Percentiles rank a stretch among this genome's conserved stretches.
Evolutionary conservation across 2,113 vertebrate species (phyloP).

Genomic region (Alosa alosa): DNA sequence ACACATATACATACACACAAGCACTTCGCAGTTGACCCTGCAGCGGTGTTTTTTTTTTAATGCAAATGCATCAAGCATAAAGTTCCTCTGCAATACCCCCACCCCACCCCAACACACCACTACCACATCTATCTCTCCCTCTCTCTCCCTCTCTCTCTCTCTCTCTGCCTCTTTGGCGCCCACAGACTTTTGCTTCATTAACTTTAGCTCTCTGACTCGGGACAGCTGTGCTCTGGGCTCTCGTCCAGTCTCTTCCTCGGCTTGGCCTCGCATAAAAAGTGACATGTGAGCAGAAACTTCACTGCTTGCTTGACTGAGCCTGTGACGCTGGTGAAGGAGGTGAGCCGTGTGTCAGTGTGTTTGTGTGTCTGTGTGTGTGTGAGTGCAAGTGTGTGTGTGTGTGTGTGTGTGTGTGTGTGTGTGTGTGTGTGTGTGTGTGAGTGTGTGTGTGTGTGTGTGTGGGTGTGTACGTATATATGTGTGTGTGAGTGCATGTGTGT

Average conservation of each 20-base stretch:
- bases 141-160: neutral
- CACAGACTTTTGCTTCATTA: conserved; percentile 44
- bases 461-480: neutral
- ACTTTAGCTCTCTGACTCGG: conserved; percentile 32
- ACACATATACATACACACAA: neutral
- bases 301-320: neutral
- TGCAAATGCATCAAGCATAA: neutral
- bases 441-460: neutral
- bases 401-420: no score
- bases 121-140: neutral
- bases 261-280: conserved; percentile 35
- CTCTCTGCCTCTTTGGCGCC: conserved; percentile 5
- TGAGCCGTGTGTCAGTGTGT: neutral
- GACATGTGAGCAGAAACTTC: conserved; percentile 13
- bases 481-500: neutral
- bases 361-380: no score
- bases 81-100: neutral
- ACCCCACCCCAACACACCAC: neutral
- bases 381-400: neutral
- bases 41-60: conserved; percentile 30
- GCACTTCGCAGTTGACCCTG: neutral
- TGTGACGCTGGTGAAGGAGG: neutral
- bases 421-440: no score
- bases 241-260: conserved; percentile 38
- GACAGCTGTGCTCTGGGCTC: conserved; percentile 40